Evolutionary conservation across 2,113 vertebrate species (phyloP), one percentile per base, ranked within the genome.

Genomic region (Pedetes capensis): DNA sequence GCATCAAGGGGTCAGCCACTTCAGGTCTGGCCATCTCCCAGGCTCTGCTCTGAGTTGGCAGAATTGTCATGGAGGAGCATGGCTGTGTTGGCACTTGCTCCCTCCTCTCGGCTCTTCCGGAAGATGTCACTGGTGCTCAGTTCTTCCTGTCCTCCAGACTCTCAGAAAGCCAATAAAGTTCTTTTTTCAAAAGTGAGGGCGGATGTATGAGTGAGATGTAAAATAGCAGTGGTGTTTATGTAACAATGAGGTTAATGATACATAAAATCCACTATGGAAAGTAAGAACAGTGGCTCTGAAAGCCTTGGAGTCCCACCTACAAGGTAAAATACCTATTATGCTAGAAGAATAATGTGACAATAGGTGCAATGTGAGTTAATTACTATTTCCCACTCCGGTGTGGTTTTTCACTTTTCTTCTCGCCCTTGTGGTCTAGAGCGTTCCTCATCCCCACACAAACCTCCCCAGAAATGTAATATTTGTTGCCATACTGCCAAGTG

Each of bases 211-310:
- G 53, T 22, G 14, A 64, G 53, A 81, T 85, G 51, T 74, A 78
- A 61, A 68, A 93, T 27, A 84, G 29, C 90, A 71, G 4, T 12
- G 1, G 53, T 34, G 92, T 95, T 71, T 80, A 75, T n/a, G 32
- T 57, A 96, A 95, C 64, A 57, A 92, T 83, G 66, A 59, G 81
- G 57, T 66, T 94, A 93, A 81, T 87, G 72, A 94, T 59, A 95
- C 34, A 29, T 80, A 81, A 97, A 93, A 93, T 84, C 68, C 53
- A 64, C 87, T 51, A 79, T 55, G 93, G 91, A 91, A 80, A 83
- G n/a, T 66, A 79, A 79, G 10, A 96, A 92, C 92, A 87, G 66
- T 63, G n/a, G n/a, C 61, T 93, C 83, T 91, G n/a, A 94, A 91
- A 89, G 39, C 47, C 61, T 96, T 72, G 59, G 80, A 83, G 55